Evolutionary conservation across 2,113 vertebrate genomes (phyloP), one percentile per base, ranked within the genome.

Genomic region (Chlorodrepanis virens): DNA sequence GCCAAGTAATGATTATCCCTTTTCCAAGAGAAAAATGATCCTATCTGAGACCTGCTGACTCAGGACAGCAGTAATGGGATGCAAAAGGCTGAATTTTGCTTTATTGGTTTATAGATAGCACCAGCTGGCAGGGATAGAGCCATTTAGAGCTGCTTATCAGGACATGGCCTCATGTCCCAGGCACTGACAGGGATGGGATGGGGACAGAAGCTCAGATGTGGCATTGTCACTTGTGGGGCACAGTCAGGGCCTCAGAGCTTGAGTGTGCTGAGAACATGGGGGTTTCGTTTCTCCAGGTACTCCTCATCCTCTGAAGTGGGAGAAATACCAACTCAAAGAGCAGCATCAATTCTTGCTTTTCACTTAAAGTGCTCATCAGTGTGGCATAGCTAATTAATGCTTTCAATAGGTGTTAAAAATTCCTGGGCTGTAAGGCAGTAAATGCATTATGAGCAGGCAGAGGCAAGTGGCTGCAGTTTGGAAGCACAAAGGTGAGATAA

Each of bases 401-500:
- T 94, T 95, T 97, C 97, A 96, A 90, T 98, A 98, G 97, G 98
- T 98, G 98, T 98, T 97, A 97, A 96, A 96, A 99, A 98, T 97
- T 98, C 98, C 98, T 98, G 96, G 93, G 96, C 97, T 96, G 96
- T 60, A 97, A 96, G 53, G 81, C 93, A 94, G 98, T 96, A 98
- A 97, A 98, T 99, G 98, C 98, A 98, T 99, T 98, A 98, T 97
- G 96, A 98, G 91, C 76, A 98, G 96, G 97, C 85, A 97, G 96
- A 98, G 97, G 97, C 96, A 97, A 96, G 97, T 96, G 98, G 97
- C 98, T 96, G 92, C 95, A 97, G 98, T 97, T 98, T 96, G 97
- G 98, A 98, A 97, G 98, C 97, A 98, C 97, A 98, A 98, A 98
- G 99, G 98, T 98, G 98, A 98, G 98, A 98, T 99, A 99, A 99